Evolutionary conservation across 2,888 invertebrate species (phyloP), one percentile per base, ranked within the genome.

Genomic region (Onchidella celtica): DNA sequence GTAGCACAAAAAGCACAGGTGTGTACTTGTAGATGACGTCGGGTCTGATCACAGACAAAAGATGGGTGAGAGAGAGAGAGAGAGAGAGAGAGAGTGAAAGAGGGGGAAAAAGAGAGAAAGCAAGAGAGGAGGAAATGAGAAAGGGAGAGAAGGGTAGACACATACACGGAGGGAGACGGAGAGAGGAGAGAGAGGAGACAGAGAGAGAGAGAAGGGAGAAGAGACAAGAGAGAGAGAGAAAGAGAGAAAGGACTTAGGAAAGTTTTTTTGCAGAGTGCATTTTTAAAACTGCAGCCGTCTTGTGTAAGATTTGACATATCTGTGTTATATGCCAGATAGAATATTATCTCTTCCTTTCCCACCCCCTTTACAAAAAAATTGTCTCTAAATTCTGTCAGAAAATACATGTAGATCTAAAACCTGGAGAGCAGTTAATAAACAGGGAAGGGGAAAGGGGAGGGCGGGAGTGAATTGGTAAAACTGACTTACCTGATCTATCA

Each of bases 401-500:
- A n/a, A n/a, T n/a, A n/a, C n/a, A n/a, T n/a, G n/a, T n/a, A n/a
- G n/a, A n/a, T n/a, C n/a, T n/a, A n/a, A n/a, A n/a, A n/a, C n/a
- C n/a, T n/a, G n/a, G n/a, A n/a, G n/a, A n/a, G n/a, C n/a, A n/a
- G n/a, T n/a, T n/a, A n/a, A n/a, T n/a, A n/a, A n/a, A n/a, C n/a
- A n/a, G n/a, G 47, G 17, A 17, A 47, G 9, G 17, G 47, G 17
- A 17, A 47, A 17, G 17, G 47, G 17, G 47, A 47, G 47, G 17
- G 17, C 6, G 47, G 17, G 17, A 61, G 24, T 14, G n/a, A 24
- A 24, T 14, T 61, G n/a, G 61, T 21, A 61, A 9, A 61, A 61
- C 9, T 9, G n/a, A 72, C 84, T 38, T 81, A 84, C 84, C 84
- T n/a, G 87, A 83, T 85, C 86, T 86, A 38, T 81, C 83, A 14